Conservation (phyloP, 2,888 invertebrate genomes). For the Leptinotarsa juncta region DNA sequence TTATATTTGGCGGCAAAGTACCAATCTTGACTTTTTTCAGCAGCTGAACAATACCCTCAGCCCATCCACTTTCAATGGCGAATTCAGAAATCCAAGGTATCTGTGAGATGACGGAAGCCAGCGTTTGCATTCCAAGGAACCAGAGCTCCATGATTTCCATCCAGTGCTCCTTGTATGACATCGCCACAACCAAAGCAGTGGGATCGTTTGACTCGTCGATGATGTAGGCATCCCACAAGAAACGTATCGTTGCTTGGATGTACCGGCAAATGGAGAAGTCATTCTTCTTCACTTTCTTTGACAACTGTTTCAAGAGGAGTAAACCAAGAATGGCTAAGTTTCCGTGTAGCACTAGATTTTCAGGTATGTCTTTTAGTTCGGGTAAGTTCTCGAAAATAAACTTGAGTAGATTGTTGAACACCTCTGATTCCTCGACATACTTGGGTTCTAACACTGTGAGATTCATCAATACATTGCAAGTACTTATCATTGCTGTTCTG, state of each 20-base stretch:
- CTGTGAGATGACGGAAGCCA: slow-evolving; percentile 77
- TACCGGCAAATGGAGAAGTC: slow-evolving; percentile 91
- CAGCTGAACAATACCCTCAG: slow-evolving; percentile 86
- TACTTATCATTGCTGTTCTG: slow-evolving; percentile 85
- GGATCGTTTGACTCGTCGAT: slow-evolving; percentile 90
- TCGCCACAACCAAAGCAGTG: slow-evolving; percentile 83
- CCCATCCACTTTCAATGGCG: slow-evolving; percentile 94
- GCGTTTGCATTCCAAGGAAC: slow-evolving; percentile 95
- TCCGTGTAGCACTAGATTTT: slow-evolving; percentile 87
- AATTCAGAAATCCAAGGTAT: slow-evolving; percentile 93
- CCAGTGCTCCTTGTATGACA: slow-evolving; percentile 90
- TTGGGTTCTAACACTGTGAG: slow-evolving; percentile 89
- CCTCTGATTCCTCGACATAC: slow-evolving; percentile 80
- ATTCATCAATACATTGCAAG: slow-evolving; percentile 94
- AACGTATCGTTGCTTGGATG: slow-evolving; percentile 88
- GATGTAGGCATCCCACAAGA: slow-evolving; percentile 92
- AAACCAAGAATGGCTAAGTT: slow-evolving; percentile 87
- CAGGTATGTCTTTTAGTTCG: slow-evolving; percentile 84
- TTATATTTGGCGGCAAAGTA: slow-evolving; percentile 83
- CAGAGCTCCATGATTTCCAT: slow-evolving; percentile 90
- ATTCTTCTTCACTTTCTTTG: slow-evolving; percentile 85
- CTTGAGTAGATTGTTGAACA: slow-evolving; percentile 84
- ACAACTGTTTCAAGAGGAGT: slow-evolving; percentile 84
- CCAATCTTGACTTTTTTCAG: slow-evolving; percentile 86
- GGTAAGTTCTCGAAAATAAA: slow-evolving; percentile 88